Percentiles rank a stretch among this genome's conserved stretches.
These are phyloP conservation scores for Hippopotamus amphibius DNA, from an alignment of 2,113 vertebrate genomes.

Conservation along the genomic window DNA sequence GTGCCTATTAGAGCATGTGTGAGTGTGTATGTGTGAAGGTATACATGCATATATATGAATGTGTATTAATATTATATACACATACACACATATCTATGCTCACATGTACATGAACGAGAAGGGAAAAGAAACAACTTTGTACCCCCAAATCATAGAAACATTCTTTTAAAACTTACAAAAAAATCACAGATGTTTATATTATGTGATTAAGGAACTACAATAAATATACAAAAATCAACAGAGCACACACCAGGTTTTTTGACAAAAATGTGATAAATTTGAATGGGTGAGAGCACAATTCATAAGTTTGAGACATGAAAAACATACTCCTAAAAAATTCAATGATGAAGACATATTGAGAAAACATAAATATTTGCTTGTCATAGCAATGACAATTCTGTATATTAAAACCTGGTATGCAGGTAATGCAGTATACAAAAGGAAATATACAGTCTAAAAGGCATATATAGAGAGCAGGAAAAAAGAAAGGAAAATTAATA, in stretches of 20 bases:
- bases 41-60: too few relatives aligned
- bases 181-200: background rate
- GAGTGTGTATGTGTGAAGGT: background rate
- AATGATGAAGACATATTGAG: background rate
- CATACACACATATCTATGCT: background rate
- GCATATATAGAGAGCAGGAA: background rate
- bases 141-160: background rate
- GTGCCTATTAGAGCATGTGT: too few relatives aligned
- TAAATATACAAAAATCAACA: background rate
- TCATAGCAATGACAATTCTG: background rate
- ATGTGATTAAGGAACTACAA: background rate
- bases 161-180: background rate
- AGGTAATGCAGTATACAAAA: background rate
- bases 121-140: background rate
- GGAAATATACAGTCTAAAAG: background rate
- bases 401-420: background rate
- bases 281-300: background rate
- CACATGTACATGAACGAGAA: background rate
- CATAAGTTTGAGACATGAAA: background rate
- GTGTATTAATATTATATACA: background rate
- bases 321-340: background rate
- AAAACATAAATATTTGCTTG: background rate
- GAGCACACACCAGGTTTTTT: background rate
- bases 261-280: background rate
- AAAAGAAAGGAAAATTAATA: background rate